Evolutionary conservation across 2,888 invertebrate genomes (phyloP), one percentile per base, ranked within the genome.

Genomic region (Pandemis corylana): DNA sequence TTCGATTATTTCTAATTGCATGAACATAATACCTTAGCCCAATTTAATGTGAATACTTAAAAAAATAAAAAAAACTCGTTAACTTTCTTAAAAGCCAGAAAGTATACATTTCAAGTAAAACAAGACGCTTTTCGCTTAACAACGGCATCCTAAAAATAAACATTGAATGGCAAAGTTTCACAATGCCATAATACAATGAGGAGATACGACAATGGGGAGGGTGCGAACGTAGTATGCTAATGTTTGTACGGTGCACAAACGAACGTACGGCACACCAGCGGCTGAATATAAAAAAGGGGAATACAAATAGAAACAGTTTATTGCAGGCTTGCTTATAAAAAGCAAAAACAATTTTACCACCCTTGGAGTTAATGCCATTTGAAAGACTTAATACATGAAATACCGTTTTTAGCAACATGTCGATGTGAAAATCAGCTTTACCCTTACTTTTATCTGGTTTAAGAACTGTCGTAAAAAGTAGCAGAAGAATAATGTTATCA

Each of bases 111-210:
- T 62, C 5, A n/a, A 41, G 7, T 41, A 62, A 62, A 36, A 13
- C 64, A 44, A 64, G 41, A 41, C 62, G 44, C 15, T 67, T 67
- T 53, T 62, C 68, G 12, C 36, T 49, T 69, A 62, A 61, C 68
- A 49, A 44, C 13, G 46, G 68, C 36, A 49, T 61, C 68, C 68
- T 69, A 49, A 69, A 62, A 69, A 69, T 69, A 69, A 49, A 61
- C 68, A 69, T 44, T 69, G 68, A 61, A 69, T 69, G 61, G 68
- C 10, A 13, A 36, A 49, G 46, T 69, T 61, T 49, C 61, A 61
- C 68, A 69, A 68, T 62, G 61, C 61, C 28, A 10, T 68, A 28
- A 36, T 9, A 69, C 68, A 69, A 69, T 69, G 68, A 62, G 61
- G 10, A 68, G 68, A 10, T 12, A 49, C 68, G 49, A 69, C 68